Evolutionary conservation across 2,888 invertebrate genomes (phyloP).

Genomic region (Nowickia ferox): DNA sequence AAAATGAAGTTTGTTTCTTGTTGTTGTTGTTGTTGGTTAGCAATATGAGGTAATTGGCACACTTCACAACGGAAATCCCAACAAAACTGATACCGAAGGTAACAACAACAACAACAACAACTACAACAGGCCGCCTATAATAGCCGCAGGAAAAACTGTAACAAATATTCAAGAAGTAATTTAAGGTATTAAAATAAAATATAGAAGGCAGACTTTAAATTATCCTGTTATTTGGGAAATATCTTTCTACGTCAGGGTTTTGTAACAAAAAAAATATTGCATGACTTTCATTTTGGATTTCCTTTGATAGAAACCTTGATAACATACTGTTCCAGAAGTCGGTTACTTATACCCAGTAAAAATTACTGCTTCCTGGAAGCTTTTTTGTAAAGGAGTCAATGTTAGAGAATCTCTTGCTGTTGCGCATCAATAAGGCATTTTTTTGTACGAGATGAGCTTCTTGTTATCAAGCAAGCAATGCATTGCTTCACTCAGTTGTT

Average conservation of each 20-base stretch:
- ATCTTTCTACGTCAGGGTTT: neutral
- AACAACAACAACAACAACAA: constrained; percentile 64
- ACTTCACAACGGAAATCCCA: constrained; percentile 65
- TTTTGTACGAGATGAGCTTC: too few relatives aligned
- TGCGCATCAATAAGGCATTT: too few relatives aligned
- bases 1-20: constrained; percentile 36
- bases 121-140: constrained; percentile 35
- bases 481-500: too few relatives aligned
- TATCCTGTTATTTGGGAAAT: neutral
- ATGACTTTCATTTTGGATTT: too few relatives aligned
- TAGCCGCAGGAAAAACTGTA: constrained; percentile 13
- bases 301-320: too few relatives aligned
- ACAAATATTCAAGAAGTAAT: constrained; percentile 33
- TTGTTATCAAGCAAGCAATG: too few relatives aligned
- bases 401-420: too few relatives aligned
- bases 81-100: constrained; percentile 59
- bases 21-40: constrained; percentile 29
- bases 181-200: neutral
- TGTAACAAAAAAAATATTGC: too few relatives aligned
- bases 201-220: neutral
- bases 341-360: too few relatives aligned
- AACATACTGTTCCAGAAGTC: too few relatives aligned
- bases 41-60: constrained; percentile 68
- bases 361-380: too few relatives aligned
- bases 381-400: too few relatives aligned